A percentile compares a stretch with the other conserved stretches of the same genome.
These are phyloP conservation scores for Fukomys damarensis DNA, from an alignment of 2,113 vertebrate species.

Conservation along the genomic window DNA sequence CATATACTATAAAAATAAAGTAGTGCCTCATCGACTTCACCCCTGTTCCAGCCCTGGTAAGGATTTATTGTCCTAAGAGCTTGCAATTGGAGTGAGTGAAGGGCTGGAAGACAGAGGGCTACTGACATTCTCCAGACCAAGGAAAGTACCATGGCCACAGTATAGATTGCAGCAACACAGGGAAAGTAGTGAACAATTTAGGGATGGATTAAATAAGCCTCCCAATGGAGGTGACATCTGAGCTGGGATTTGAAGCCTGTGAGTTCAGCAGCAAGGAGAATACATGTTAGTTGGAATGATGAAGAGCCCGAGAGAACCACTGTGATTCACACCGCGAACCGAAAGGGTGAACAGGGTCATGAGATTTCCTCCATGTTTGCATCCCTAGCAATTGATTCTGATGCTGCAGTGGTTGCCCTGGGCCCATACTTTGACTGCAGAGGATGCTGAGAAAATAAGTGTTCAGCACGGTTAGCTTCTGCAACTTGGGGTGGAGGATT, in stretches of 20 bases:
- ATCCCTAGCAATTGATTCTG: background rate
- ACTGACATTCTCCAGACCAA: background rate
- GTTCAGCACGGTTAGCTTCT: background rate
- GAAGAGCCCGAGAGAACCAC: background rate
- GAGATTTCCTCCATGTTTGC: background rate
- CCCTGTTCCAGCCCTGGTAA: background rate
- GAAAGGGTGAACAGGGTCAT: background rate
- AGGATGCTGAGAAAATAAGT: background rate
- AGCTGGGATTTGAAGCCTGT: background rate
- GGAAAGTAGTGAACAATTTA: background rate
- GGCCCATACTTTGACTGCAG: background rate
- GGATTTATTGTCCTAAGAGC: background rate
- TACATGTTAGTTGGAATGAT: background rate
- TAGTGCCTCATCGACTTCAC: background rate
- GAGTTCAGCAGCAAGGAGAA: background rate
- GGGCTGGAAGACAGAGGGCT: background rate
- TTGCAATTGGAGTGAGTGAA: background rate
- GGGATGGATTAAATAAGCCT: background rate
- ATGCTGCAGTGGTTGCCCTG: background rate
- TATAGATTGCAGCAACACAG: background rate
- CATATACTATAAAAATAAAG: background rate
- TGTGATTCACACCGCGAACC: background rate
- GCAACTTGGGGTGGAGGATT: background rate
- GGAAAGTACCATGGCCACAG: too few relatives aligned
- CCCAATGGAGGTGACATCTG: background rate